These are phyloP conservation scores for Engraulis encrasicolus DNA, from an alignment of 2,113 vertebrate genomes.

Conservation along the genomic window DNA sequence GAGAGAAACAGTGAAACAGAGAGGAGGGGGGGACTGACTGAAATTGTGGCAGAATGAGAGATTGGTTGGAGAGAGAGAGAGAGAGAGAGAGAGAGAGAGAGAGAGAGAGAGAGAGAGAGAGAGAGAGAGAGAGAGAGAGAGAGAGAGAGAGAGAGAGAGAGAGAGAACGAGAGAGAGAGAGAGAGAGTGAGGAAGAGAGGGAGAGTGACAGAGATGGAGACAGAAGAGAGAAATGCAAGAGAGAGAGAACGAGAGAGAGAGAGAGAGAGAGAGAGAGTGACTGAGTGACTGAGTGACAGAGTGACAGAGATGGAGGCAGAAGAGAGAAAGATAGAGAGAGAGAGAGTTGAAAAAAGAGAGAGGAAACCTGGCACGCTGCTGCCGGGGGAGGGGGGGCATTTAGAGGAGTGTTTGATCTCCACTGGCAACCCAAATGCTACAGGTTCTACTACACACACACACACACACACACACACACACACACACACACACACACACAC, in stretches of 20 bases:
- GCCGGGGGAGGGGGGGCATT: slow-evolving; percentile 33
- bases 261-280: no score
- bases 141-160: slow-evolving; percentile 14
- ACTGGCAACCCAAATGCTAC: no score
- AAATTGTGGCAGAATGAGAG: slow-evolving; percentile 27
- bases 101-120: slow-evolving; percentile 23
- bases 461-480: no score
- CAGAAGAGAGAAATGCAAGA: no score
- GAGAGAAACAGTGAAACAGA: neutral
- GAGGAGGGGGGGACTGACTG: slow-evolving; percentile 1
- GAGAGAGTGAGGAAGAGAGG: slow-evolving; percentile 2
- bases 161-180: neutral
- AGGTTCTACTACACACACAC: no score
- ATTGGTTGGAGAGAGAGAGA: neutral
- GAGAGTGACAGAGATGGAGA: slow-evolving; percentile 4
- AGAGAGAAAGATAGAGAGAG: no score
- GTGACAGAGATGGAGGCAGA: no score
- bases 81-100: slow-evolving; percentile 26
- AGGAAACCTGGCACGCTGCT: slow-evolving; percentile 50
- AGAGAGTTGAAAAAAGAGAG: no score
- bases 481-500: no score
- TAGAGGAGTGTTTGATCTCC: slow-evolving; percentile 50
- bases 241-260: slow-evolving; percentile 23
- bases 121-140: neutral
- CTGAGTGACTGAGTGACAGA: no score